Percentiles rank a stretch among this genome's conserved stretches.
These are phyloP conservation scores for Vanessa atalanta DNA, from an alignment of 1,140 invertebrate genomes.

Conservation along the genomic window DNA sequence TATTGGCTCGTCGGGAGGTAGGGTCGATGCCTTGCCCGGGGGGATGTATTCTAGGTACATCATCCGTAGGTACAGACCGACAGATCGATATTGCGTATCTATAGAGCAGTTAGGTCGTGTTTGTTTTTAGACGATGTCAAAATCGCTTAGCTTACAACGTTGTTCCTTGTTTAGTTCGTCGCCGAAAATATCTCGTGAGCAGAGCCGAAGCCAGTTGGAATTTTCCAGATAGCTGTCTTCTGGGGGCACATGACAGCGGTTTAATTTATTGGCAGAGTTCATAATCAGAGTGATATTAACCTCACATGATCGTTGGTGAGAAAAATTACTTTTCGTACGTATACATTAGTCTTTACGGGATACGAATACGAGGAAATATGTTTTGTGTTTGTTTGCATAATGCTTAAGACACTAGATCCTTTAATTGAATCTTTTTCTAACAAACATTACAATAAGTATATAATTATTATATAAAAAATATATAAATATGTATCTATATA, in stretches of 20 bases:
- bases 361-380: too few relatives aligned
- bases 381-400: too few relatives aligned
- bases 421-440: too few relatives aligned
- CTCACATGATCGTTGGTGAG: slow-evolving; percentile 14
- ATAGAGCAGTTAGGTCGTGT: slow-evolving; percentile 52
- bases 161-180: slow-evolving; percentile 32
- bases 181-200: slow-evolving; percentile 40
- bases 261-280: slow-evolving; percentile 33
- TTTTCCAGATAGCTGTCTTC: slow-evolving; percentile 38
- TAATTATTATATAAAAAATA: too few relatives aligned
- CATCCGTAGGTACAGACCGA: slow-evolving; percentile 67
- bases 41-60: slow-evolving; percentile 69
- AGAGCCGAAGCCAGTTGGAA: slow-evolving; percentile 25
- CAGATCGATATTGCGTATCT: slow-evolving; percentile 69
- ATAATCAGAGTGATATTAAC: slow-evolving; percentile 24
- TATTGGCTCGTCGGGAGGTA: slow-evolving; percentile 36
- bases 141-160: slow-evolving; percentile 44
- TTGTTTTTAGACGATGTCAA: slow-evolving; percentile 61
- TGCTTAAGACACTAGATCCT: too few relatives aligned
- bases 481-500: background rate
- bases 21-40: slow-evolving; percentile 62
- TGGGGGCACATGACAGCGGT: slow-evolving; percentile 27
- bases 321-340: background rate
- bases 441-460: too few relatives aligned
- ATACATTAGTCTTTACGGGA: background rate